Evolutionary conservation across 2,888 invertebrate genomes (phyloP), one percentile per base, ranked within the genome.

Genomic region (Cephus pulcher): DNA sequence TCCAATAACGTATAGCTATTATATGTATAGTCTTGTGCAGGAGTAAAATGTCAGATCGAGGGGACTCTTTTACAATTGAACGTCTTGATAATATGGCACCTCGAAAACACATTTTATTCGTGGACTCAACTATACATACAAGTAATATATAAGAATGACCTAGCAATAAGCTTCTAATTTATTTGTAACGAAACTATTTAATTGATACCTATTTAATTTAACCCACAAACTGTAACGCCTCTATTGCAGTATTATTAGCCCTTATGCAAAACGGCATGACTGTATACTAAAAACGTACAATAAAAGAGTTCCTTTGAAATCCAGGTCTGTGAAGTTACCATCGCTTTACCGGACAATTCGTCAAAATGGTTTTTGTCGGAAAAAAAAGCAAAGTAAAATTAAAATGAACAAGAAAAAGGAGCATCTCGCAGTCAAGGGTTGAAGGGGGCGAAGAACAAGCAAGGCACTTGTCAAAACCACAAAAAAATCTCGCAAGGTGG

Each of bases 291-390:
- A 78, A 74, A 78, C 75, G 78, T 78, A 88, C 88, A 90, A 90
- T 90, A 90, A 90, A 90, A 89, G 85, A 90, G 90, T 90, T 90
- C 90, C 90, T 90, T 90, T 88, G 87, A 87, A 40, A 15, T 40
- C 40, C 40, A 40, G 15, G 40, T 15, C 4, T 15, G 40, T 40
- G 40, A 40, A 40, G 40, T 40, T 4, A 40, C 4, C 37, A 37
- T 37, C 12, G 40, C 40, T 40, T 40, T 15, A 12, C 12, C 37
- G 12, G 15, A 40, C 37, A 15, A 12, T 40, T 15, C 40, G 37
- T 37, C 12, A 12, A 15, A 40, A 40, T 15, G 40, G 6, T 15
- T 15, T 12, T 40, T 12, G 35, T 35, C 3, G 11, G 1, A 4
- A 40, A 15, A 12, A 15, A 40, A 15, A 15, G 15, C 15, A 15